phyloP scores from a whole-genome alignment of 2,888 invertebrate species.

The Phoenoteleia sp. region DNA sequence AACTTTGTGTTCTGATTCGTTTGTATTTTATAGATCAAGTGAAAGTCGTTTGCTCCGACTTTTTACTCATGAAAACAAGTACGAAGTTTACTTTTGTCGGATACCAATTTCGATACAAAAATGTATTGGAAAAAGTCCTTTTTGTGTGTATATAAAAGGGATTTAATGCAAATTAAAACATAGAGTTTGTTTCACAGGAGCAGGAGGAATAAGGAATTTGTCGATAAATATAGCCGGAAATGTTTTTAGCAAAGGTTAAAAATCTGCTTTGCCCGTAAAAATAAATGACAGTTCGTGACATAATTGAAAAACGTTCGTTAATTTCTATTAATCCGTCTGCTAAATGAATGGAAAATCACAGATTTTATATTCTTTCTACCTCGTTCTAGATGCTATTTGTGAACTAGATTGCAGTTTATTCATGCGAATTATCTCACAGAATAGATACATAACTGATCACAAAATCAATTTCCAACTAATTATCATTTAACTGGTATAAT shows the following conservation, averaged over 20 bases:
- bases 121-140: not conserved
- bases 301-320: constrained; percentile 2
- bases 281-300: constrained; percentile 9
- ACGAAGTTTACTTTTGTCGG: constrained; percentile 3
- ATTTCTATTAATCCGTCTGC: not conserved
- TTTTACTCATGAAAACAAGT: constrained; percentile 5
- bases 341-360: constrained; percentile 37
- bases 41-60: constrained; percentile 31
- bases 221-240: no score
- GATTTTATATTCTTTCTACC: constrained; percentile 39
- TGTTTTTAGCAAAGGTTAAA: not conserved
- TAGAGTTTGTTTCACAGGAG: not conserved
- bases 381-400: constrained; percentile 39
- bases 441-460: constrained; percentile 42
- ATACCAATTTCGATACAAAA: not conserved
- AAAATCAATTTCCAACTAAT: constrained; percentile 48
- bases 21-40: constrained; percentile 25
- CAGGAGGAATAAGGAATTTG: not conserved
- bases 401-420: constrained; percentile 42
- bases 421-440: constrained; percentile 34
- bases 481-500: constrained; percentile 3
- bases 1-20: not conserved
- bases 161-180: no score
- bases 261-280: not conserved
- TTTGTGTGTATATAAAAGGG: no score